A percentile compares a stretch with the other conserved stretches of the same genome.
phyloP scores from a whole-genome alignment of 1,140 invertebrate genomes.

The Drosophila ambigua region DNA sequence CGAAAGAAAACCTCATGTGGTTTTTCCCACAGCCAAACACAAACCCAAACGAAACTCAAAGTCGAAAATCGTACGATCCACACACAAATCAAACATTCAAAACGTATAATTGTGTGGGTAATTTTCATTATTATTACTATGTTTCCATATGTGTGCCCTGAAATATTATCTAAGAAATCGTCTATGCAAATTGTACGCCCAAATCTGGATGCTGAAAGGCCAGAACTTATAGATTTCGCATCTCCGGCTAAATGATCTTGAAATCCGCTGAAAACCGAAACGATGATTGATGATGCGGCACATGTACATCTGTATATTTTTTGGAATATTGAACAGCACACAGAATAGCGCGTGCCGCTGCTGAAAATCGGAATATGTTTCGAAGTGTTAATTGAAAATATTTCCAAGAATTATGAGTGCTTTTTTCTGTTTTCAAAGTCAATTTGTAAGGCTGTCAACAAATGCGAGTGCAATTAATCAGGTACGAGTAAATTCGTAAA shows the following conservation, averaged over 20 bases:
- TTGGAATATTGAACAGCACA: constrained; percentile 15
- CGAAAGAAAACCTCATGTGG: constrained; percentile 24
- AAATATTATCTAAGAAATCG: neutral
- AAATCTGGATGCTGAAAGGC: constrained; percentile 2
- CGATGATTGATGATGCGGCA: constrained; percentile 29
- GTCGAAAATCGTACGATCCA: too few relatives aligned
- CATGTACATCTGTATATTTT: constrained; percentile 13
- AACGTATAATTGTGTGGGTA: neutral
- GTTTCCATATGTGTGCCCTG: neutral
- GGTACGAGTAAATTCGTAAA: constrained; percentile 1
- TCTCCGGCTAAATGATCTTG: constrained; percentile 27
- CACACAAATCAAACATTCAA: neutral
- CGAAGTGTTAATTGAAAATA: constrained; percentile 40
- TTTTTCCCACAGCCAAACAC: constrained; percentile 18
- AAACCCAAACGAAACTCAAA: neutral
- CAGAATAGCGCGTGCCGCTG: neutral
- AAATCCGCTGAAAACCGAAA: constrained; percentile 3
- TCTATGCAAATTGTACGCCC: constrained; percentile 6
- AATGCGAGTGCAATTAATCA: constrained; percentile 39
- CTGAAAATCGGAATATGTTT: neutral
- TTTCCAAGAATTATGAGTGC: constrained; percentile 33
- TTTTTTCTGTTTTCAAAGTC: constrained; percentile 9
- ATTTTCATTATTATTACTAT: constrained; percentile 2
- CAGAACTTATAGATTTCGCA: neutral
- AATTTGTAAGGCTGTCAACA: constrained; percentile 40